Evolutionary conservation across 2,113 vertebrate species (phyloP).

Genomic region (Paracanthobrama guichenoti): DNA sequence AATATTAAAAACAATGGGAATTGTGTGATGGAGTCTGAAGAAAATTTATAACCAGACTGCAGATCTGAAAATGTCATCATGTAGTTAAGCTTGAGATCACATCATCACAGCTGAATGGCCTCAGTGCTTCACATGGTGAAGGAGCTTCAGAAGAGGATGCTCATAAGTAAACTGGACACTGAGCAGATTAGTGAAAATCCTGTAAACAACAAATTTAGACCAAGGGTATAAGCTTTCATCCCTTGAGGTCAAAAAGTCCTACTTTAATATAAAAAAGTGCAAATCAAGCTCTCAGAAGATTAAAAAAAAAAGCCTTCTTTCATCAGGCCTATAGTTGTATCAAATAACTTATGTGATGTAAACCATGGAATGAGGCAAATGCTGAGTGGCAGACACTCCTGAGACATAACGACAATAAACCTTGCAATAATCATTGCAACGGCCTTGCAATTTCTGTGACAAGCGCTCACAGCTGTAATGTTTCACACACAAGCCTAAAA

Average conservation of each 20-base stretch:
- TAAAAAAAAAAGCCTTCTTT: neutral
- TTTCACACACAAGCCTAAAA: neutral
- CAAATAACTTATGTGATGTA: neutral
- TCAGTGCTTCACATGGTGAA: neutral
- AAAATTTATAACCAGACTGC: neutral
- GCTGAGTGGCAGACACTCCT: neutral
- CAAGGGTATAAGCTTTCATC: neutral
- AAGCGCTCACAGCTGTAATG: slow-evolving; percentile 1
- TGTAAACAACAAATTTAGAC: slow-evolving; percentile 23
- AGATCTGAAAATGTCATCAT: slow-evolving; percentile 8
- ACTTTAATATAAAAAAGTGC: neutral
- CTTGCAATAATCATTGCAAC: neutral
- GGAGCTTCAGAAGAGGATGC: neutral
- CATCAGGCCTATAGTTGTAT: neutral
- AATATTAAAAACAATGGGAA: neutral
- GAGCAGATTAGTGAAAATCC: neutral
- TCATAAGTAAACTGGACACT: neutral
- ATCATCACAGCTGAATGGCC: slow-evolving; percentile 21
- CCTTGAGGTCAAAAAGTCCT: neutral
- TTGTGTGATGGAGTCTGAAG: neutral
- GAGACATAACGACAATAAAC: neutral
- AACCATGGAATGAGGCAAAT: neutral
- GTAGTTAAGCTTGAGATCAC: slow-evolving; percentile 18
- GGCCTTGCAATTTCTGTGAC: neutral
- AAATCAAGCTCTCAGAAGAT: neutral